Base-by-base conservation (phyloP, 2,113 vertebrate species). In the Hemibagrus wyckioides region DNA sequence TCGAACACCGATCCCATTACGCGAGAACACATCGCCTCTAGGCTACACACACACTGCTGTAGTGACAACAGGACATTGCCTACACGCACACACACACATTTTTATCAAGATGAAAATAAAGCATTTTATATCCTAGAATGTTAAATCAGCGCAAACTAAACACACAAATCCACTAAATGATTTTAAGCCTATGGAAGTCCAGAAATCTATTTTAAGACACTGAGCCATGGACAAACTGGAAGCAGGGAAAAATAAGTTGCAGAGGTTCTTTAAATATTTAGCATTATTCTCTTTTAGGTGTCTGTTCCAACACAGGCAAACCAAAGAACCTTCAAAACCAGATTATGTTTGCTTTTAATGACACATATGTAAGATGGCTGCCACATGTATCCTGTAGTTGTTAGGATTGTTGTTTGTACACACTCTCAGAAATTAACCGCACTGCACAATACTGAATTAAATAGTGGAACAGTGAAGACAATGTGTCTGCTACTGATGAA, bases 1-100 rank as follows among this genome's bases (percentile, higher is more conserved):
- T 84, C 85, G 63, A 86, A 90, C 88, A 88, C 90, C 84, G 84
- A 90, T 89, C 83, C 90, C 89, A 91, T 90, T 91, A 90, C 76
- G 52, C 39, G 67, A 85, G 82, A 89, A 90, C 90, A 90, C 90
- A 87, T 88, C 83, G 87, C 89, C 89, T 87, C 77, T n/a, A 79
- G 88, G 82, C 81, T 83, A 79, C 85, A 84, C 85, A 77, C 80
- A 87, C 82, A 67, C 73, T 77, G 77, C 79, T 86, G 84, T 44
- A 67, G 83, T 79, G 41, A 87, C 84, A 79, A 81, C 52, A 76
- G 80, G 85, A 71, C 83, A 25, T 77, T 84, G 83, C 76, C 23
- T 41, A 13, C 79, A 28, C 65, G 30, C 79, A 57, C 88, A 82
- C 83, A 36, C 71, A 30, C 87, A 52, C 65, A 59, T 85, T 85